These are phyloP conservation scores for Ichneumoninae sp. DNA, from an alignment of 2,888 invertebrate species.

Conservation along the genomic window DNA sequence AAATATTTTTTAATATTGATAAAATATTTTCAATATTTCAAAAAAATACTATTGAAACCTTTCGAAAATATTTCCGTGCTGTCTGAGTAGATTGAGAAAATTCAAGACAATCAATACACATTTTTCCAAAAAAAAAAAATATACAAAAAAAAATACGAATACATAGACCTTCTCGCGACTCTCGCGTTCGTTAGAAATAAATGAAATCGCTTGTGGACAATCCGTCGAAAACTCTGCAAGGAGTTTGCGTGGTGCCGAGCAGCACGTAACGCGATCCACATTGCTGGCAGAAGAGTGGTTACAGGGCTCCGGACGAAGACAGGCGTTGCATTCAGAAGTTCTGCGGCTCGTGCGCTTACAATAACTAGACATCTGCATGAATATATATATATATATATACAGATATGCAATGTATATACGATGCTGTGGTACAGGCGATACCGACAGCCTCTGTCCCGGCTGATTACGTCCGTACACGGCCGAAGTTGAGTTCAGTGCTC, in stretches of 20 bases:
- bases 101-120: background rate
- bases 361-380: background rate
- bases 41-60: too few species aligned
- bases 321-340: slow-evolving; percentile 70
- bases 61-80: too few species aligned
- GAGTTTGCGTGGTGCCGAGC: slow-evolving; percentile 28
- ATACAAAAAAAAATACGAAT: background rate
- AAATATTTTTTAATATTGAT: too few species aligned
- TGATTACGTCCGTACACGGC: slow-evolving; percentile 62
- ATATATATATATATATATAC: too few species aligned
- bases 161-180: background rate
- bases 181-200: background rate
- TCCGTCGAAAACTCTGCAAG: slow-evolving; percentile 17
- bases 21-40: too few species aligned
- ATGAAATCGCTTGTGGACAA: slow-evolving; percentile 19
- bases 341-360: background rate
- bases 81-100: too few species aligned
- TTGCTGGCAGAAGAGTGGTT: slow-evolving; percentile 52
- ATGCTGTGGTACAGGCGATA: slow-evolving; percentile 10
- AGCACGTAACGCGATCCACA: slow-evolving; percentile 58
- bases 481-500: slow-evolving; percentile 44
- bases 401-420: background rate
- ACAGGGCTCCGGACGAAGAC: slow-evolving; percentile 62
- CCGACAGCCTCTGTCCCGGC: slow-evolving; percentile 47
- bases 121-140: background rate